phyloP scores from a whole-genome alignment of 2,113 vertebrate genomes.

The Nyctibius bracteatus region DNA sequence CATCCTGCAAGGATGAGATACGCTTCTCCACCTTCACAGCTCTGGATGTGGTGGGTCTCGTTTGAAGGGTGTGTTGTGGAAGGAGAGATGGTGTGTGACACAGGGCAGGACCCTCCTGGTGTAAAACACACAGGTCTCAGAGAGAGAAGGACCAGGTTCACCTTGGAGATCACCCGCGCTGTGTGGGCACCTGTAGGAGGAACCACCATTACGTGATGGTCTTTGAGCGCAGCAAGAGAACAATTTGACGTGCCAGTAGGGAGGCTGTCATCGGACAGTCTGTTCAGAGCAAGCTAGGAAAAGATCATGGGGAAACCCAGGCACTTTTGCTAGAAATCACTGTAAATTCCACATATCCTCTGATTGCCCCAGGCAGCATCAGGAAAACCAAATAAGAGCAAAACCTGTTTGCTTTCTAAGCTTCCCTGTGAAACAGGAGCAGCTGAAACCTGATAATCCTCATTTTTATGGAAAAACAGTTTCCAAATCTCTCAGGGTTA shows the following conservation, averaged over 20 bases:
- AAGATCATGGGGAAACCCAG: background rate
- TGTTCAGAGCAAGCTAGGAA: background rate
- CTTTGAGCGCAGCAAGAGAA: background rate
- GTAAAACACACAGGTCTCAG: background rate
- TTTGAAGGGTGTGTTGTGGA: background rate
- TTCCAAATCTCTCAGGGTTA: background rate
- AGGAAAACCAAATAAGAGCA: background rate
- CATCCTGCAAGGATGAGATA: background rate
- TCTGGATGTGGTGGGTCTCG: background rate
- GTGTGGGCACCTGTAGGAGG: background rate
- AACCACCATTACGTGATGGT: background rate
- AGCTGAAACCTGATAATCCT: background rate
- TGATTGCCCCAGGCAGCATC: background rate
- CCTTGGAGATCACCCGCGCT: background rate
- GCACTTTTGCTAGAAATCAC: background rate
- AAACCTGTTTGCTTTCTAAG: background rate
- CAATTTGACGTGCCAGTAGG: background rate
- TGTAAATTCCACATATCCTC: background rate
- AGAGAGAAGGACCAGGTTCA: background rate
- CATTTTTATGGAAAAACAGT: background rate
- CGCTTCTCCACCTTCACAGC: background rate
- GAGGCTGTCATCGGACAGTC: background rate
- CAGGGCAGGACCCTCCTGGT: background rate
- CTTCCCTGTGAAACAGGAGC: background rate
- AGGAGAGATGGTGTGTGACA: accelerated